Conservation (phyloP, 2,113 vertebrate genomes). For the Choloepus hoffmanni region DNA sequence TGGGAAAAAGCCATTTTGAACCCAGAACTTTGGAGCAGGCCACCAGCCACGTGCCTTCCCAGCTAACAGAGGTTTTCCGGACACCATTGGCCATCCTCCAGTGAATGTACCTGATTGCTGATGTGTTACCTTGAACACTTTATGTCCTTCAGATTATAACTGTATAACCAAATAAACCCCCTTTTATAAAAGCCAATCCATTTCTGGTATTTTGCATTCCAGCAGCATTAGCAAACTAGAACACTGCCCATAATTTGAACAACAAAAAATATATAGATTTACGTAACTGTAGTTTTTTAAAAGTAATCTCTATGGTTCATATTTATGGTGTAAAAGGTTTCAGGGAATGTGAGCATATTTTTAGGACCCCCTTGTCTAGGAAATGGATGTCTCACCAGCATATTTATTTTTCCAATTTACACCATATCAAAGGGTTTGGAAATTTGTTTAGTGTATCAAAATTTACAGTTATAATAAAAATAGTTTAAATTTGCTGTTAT, state of each 20-base stretch:
- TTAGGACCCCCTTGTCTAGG: neutral
- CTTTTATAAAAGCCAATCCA: no score
- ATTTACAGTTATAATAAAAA: neutral
- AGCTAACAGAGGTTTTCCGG: no score
- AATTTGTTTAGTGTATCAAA: neutral
- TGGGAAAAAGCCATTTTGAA: no score
- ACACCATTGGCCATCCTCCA: no score
- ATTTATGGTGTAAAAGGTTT: neutral
- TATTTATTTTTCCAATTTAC: constrained; percentile 24
- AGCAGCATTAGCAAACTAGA: no score
- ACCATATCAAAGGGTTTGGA: neutral
- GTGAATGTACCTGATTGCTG: no score
- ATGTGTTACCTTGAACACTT: no score
- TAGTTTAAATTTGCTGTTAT: neutral
- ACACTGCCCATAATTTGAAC: neutral
- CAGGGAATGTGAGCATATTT: neutral
- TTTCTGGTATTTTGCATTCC: no score
- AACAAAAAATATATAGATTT: neutral
- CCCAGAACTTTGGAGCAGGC: no score
- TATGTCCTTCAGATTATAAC: no score
- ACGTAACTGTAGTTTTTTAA: neutral
- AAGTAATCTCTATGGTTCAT: neutral
- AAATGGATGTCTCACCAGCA: neutral
- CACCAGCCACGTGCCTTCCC: no score
- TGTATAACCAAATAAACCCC: no score